A percentile compares a stretch with the other conserved stretches of the same genome.
Conservation (phyloP, 1,140 invertebrate species). For the Coelopa frigida region DNA sequence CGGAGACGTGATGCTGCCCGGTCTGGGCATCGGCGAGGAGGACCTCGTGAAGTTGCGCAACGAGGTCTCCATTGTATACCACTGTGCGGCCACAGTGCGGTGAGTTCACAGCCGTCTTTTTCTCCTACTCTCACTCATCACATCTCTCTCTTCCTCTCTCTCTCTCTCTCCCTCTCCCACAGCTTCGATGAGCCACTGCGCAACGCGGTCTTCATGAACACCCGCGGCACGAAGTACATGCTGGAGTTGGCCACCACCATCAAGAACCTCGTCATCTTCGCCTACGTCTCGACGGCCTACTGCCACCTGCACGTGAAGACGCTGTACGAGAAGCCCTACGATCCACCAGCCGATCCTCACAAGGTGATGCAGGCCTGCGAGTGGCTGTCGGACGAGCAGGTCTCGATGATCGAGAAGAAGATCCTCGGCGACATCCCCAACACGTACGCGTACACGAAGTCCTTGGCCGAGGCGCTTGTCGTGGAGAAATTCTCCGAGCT, state of each 20-base stretch:
- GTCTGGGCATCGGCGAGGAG: slow-evolving; percentile 65
- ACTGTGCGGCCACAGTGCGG: slow-evolving; percentile 81
- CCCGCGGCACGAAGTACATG: slow-evolving; percentile 65
- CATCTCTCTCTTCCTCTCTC: not conserved
- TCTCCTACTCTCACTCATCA: not conserved
- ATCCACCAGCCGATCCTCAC: slow-evolving; percentile 79
- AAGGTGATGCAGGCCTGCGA: slow-evolving; percentile 82
- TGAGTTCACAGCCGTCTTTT: slow-evolving; percentile 14
- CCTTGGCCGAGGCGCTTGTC: slow-evolving; percentile 73
- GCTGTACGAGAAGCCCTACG: slow-evolving; percentile 67
- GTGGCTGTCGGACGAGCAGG: slow-evolving; percentile 75
- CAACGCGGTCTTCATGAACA: slow-evolving; percentile 66
- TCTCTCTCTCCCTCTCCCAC: not conserved
- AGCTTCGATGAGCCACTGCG: slow-evolving; percentile 67
- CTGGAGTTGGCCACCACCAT: slow-evolving; percentile 67
- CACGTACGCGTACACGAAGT: slow-evolving; percentile 89
- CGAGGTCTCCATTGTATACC: slow-evolving; percentile 76
- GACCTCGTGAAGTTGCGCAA: slow-evolving; percentile 62
- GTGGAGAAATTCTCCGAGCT: slow-evolving; percentile 65
- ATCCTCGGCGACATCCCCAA: slow-evolving; percentile 78
- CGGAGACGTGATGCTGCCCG: slow-evolving; percentile 68
- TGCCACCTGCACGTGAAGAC: slow-evolving; percentile 59
- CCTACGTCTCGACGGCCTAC: slow-evolving; percentile 57
- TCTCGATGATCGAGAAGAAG: slow-evolving; percentile 54
- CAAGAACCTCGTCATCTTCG: slow-evolving; percentile 60